A percentile compares a stretch with the other conserved stretches of the same genome.
phyloP scores from a whole-genome alignment of 2,888 invertebrate genomes.

The Dicranocentrus wangi region DNA sequence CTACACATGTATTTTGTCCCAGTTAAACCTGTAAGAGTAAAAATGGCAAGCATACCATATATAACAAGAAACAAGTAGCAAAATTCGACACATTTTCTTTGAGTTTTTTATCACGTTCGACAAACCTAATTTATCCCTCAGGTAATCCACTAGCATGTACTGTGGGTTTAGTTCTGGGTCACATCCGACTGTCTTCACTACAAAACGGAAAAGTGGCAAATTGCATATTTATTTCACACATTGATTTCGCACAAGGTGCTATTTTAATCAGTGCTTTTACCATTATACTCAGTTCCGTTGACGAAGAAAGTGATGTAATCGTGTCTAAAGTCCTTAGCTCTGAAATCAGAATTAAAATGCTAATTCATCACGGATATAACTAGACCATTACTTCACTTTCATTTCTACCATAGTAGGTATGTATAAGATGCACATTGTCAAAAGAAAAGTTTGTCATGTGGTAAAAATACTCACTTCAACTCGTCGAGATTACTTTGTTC shows the following conservation, averaged over 20 bases:
- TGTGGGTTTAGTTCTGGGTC: neutral
- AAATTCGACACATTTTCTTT: no score
- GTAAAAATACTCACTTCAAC: neutral
- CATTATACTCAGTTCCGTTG: constrained; percentile 25
- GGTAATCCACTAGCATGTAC: constrained; percentile 76
- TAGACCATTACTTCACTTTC: no score
- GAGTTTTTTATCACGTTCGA: no score
- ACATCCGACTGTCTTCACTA: neutral
- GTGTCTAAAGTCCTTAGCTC: neutral
- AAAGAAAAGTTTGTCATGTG: neutral
- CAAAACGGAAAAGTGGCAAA: no score
- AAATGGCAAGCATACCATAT: no score
- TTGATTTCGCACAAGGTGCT: neutral
- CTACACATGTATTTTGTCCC: constrained; percentile 83
- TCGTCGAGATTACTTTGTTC: neutral
- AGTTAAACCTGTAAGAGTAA: no score
- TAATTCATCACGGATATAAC: no score
- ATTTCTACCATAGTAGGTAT: no score
- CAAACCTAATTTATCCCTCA: constrained; percentile 79
- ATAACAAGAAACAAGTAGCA: no score
- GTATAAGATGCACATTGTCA: no score
- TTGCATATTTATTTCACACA: neutral
- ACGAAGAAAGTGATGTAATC: constrained; percentile 30
- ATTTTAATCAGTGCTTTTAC: constrained; percentile 10
- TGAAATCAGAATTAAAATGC: neutral